Conservation (phyloP, 2,888 invertebrate genomes). For the Nomada hirtipes region DNA sequence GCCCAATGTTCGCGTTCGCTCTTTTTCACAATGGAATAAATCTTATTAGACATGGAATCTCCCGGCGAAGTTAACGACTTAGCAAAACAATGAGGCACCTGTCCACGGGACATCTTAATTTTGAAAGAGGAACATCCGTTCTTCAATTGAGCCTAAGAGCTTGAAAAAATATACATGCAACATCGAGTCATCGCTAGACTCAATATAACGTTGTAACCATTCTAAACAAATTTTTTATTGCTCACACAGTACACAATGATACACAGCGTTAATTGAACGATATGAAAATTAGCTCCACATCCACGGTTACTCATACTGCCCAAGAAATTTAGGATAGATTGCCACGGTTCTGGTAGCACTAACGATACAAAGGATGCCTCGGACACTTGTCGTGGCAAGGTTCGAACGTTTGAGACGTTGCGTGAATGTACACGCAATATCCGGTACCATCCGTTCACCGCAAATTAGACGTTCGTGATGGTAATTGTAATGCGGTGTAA, state of each 20-base stretch:
- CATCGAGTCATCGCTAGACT: background rate
- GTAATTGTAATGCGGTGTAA: slow-evolving; percentile 42
- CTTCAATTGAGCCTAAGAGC: background rate
- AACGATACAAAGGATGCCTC: background rate
- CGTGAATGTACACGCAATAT: slow-evolving; percentile 58
- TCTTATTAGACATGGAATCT: slow-evolving; percentile 9
- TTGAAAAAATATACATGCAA: background rate
- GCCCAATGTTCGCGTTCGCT: slow-evolving; percentile 21
- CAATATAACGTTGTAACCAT: no score
- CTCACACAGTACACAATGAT: background rate
- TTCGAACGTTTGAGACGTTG: slow-evolving; percentile 33
- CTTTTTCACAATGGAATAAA: slow-evolving; percentile 8
- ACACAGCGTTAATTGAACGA: no score
- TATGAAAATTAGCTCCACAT: background rate
- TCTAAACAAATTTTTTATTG: background rate
- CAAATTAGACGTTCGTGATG: slow-evolving; percentile 59
- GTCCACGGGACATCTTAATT: slow-evolving; percentile 3
- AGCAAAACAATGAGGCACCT: slow-evolving; percentile 18
- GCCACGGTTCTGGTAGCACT: slow-evolving; percentile 4
- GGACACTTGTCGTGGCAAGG: slow-evolving; percentile 18
- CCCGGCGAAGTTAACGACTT: slow-evolving; percentile 9
- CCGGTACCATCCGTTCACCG: slow-evolving; percentile 51
- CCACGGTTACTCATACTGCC: background rate
- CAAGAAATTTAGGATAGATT: no score
- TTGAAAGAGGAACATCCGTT: background rate